Percentiles rank a stretch among this genome's conserved stretches.
Conservation (phyloP, 2,888 invertebrate genomes). For the Parasteatoda lunata region DNA sequence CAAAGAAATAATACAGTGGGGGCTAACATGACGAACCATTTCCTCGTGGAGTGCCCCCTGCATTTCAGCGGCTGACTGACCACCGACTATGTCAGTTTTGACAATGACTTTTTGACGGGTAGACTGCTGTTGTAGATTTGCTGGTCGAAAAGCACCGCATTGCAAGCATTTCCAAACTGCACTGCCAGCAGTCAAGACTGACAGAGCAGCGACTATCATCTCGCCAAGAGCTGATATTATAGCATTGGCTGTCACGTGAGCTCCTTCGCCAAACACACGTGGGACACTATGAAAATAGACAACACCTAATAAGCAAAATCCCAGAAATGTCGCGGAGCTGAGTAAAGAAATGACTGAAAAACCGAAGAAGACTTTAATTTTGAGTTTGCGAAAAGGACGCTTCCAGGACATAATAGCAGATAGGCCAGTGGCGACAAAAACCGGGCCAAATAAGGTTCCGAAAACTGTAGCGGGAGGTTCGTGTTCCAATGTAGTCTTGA, state of each 20-base stretch:
- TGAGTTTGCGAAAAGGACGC: slow-evolving; percentile 45
- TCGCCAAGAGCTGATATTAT: slow-evolving; percentile 44
- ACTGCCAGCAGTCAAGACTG: slow-evolving; percentile 30
- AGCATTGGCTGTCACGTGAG: slow-evolving; percentile 55
- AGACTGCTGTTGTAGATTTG: slow-evolving; percentile 8
- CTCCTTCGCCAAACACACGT: slow-evolving; percentile 20
- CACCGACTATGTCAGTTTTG: slow-evolving; percentile 40
- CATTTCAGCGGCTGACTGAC: slow-evolving; percentile 5
- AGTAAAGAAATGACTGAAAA: slow-evolving; percentile 31
- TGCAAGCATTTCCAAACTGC: slow-evolving; percentile 37
- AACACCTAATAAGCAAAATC: slow-evolving; percentile 39
- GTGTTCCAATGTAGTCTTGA: slow-evolving; percentile 39
- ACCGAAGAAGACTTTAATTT: slow-evolving; percentile 46
- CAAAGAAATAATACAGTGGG: slow-evolving; percentile 61
- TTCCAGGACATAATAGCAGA: slow-evolving; percentile 57
- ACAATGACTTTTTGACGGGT: slow-evolving; percentile 58
- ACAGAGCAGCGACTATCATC: slow-evolving; percentile 24
- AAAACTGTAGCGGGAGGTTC: slow-evolving; percentile 41
- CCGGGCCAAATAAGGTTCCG: slow-evolving; percentile 63
- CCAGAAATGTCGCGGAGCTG: slow-evolving; percentile 17
- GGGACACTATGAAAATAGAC: slow-evolving; percentile 43
- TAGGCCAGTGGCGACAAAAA: slow-evolving; percentile 59
- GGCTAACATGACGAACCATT: slow-evolving; percentile 59
- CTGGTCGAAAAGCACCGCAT: slow-evolving; percentile 22
- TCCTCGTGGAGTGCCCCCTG: slow-evolving; percentile 26